Evolutionary conservation across 2,888 invertebrate genomes (phyloP).

Genomic region (Ceramica pisi): DNA sequence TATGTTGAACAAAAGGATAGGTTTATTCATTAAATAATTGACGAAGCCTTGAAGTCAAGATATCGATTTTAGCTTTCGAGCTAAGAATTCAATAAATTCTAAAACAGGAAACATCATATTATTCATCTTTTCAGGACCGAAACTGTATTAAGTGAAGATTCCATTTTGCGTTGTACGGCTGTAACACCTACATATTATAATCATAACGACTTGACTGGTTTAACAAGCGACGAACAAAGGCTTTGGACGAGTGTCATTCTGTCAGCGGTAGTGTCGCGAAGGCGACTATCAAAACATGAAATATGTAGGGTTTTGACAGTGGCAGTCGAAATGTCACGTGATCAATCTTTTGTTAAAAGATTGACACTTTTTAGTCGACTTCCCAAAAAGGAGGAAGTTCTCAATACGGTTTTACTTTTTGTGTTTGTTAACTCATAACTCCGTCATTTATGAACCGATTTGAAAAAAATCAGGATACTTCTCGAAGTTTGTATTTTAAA

Average conservation of each 20-base stretch:
- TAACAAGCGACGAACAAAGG: neutral
- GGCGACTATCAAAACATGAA: no score
- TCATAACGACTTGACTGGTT: slow-evolving; percentile 1
- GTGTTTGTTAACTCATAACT: no score
- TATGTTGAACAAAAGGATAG: neutral
- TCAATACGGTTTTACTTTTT: no score
- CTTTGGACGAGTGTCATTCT: neutral
- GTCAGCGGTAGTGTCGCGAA: neutral
- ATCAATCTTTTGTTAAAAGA: no score
- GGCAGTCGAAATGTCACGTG: no score
- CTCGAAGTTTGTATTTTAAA: no score
- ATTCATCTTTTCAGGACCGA: neutral
- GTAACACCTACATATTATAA: slow-evolving; percentile 33
- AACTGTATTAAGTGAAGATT: slow-evolving; percentile 14
- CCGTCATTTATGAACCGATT: no score
- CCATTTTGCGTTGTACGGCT: slow-evolving; percentile 13
- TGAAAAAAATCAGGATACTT: no score
- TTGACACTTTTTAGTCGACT: no score
- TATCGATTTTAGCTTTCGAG: no score
- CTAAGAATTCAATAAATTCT: slow-evolving; percentile 1
- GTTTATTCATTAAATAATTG: slow-evolving; percentile 1
- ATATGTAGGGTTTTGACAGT: no score
- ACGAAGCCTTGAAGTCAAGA: neutral
- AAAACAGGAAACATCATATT: slow-evolving; percentile 17
- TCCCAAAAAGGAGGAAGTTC: no score